Conservation (phyloP, 2,888 invertebrate genomes). For the Sipha maydis region DNA sequence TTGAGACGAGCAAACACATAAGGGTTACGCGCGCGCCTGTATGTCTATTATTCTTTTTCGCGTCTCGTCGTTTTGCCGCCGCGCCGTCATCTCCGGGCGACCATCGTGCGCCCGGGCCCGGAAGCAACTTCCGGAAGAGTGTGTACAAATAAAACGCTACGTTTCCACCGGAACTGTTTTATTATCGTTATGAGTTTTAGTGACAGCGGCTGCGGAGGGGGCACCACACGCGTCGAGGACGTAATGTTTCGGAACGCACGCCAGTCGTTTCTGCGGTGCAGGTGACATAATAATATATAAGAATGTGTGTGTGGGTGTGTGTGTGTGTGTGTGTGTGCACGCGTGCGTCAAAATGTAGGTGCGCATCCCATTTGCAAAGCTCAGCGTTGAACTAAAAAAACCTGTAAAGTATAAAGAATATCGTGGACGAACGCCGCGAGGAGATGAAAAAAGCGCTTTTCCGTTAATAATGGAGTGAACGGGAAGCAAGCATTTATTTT, state of each 20-base stretch:
- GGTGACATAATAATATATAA: neutral
- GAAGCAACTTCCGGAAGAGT: conserved; percentile 30
- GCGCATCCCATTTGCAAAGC: neutral
- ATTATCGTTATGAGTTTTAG: conserved; percentile 54
- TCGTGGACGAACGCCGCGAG: neutral
- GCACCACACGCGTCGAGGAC: neutral
- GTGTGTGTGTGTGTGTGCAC: neutral
- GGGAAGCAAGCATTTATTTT: neutral
- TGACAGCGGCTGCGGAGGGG: neutral
- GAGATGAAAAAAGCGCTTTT: neutral
- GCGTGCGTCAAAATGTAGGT: neutral
- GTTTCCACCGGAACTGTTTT: conserved; percentile 46
- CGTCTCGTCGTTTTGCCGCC: neutral
- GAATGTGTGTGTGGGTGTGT: neutral
- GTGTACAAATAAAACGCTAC: conserved; percentile 57
- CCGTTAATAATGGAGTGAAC: conserved; percentile 1
- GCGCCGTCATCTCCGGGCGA: neutral
- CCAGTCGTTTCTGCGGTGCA: neutral
- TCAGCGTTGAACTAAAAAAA: neutral
- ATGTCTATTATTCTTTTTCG: conserved; percentile 4
- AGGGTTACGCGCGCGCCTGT: neutral
- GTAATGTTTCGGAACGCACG: neutral
- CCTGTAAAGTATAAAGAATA: neutral
- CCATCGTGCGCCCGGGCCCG: conserved; percentile 1
- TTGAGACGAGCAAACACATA: conserved; percentile 55